A percentile compares a stretch with the other conserved stretches of the same genome.
phyloP scores from a whole-genome alignment of 2,888 invertebrate genomes.

The Caenorhabditis panamensis region DNA sequence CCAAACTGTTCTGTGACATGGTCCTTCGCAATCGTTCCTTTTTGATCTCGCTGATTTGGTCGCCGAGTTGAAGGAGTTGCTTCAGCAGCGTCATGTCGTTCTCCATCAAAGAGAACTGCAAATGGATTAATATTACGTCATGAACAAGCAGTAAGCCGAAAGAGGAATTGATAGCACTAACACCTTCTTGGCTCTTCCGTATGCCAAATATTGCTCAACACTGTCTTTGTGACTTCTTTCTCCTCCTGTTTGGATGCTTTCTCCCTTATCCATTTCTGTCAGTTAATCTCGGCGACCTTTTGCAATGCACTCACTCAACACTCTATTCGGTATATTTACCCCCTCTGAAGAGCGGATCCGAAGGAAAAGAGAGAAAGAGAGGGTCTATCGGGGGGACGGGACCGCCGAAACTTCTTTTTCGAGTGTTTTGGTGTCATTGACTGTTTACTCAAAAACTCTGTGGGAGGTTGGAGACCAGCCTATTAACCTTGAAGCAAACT shows the following conservation, averaged over 20 bases:
- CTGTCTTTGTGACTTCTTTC: constrained; percentile 28
- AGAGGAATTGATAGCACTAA: background rate
- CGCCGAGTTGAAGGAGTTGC: constrained; percentile 78
- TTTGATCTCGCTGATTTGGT: constrained; percentile 73
- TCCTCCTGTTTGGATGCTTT: background rate
- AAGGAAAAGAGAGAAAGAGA: constrained; percentile 6
- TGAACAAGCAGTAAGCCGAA: constrained; percentile 12
- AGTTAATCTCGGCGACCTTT: constrained; percentile 18
- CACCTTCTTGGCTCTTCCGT: constrained; percentile 13
- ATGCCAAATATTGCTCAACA: constrained; percentile 27
- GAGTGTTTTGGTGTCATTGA: constrained; percentile 59
- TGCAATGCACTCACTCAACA: constrained; percentile 18
- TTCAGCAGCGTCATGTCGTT: constrained; percentile 80
- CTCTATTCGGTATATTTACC: constrained; percentile 32
- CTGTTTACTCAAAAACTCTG: constrained; percentile 54
- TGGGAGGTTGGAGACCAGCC: constrained; percentile 1
- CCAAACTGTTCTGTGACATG: constrained; percentile 62
- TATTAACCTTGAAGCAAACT: constrained; percentile 54
- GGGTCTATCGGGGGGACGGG: background rate
- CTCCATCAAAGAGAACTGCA: constrained; percentile 80
- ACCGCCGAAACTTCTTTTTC: constrained; percentile 44
- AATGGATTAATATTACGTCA: constrained; percentile 25
- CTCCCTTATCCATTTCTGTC: background rate
- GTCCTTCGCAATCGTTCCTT: constrained; percentile 62
- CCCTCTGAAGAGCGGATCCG: constrained; percentile 41